Evolutionary conservation across 2,797 vertebrate genomes (phyloP).

Genomic region (Leptoclinus maculatus): DNA sequence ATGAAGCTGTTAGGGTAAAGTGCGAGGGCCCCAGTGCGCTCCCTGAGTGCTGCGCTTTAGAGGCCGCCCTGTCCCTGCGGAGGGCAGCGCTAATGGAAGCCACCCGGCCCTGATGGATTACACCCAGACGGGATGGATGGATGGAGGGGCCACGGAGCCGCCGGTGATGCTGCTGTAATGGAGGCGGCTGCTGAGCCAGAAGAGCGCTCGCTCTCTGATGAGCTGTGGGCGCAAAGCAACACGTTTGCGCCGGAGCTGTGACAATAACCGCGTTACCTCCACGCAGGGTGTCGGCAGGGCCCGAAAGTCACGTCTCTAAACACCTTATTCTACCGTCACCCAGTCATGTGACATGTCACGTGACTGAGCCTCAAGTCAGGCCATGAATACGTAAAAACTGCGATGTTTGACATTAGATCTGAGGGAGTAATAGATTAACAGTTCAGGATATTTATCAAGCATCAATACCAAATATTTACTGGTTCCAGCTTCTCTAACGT

Average conservation of each 20-base stretch:
- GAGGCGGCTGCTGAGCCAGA: constrained; percentile 45
- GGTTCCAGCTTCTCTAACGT: background rate
- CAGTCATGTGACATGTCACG: background rate
- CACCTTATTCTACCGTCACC: background rate
- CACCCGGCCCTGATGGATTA: constrained; percentile 68
- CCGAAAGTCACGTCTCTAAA: constrained; percentile 18
- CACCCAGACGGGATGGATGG: constrained; percentile 52
- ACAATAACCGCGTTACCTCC: constrained; percentile 44
- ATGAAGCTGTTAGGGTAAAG: constrained; percentile 80
- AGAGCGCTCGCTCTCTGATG: background rate
- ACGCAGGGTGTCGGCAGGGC: constrained; percentile 18
- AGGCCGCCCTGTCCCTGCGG: constrained; percentile 63
- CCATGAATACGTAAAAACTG: background rate
- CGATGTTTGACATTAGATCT: background rate
- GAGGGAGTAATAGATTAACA: background rate
- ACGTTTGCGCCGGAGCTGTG: constrained; percentile 48
- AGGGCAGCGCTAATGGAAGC: constrained; percentile 73
- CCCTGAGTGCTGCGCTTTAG: constrained; percentile 72
- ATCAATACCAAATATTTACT: background rate
- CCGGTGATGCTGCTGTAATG: constrained; percentile 54
- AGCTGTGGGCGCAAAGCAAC: constrained; percentile 63
- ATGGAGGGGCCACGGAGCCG: constrained; percentile 1
- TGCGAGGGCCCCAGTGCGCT: constrained; percentile 53
- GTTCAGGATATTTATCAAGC: background rate
- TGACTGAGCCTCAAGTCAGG: background rate